phyloP scores from a whole-genome alignment of 2,888 invertebrate genomes.

The Ctenicera cuprea region DNA sequence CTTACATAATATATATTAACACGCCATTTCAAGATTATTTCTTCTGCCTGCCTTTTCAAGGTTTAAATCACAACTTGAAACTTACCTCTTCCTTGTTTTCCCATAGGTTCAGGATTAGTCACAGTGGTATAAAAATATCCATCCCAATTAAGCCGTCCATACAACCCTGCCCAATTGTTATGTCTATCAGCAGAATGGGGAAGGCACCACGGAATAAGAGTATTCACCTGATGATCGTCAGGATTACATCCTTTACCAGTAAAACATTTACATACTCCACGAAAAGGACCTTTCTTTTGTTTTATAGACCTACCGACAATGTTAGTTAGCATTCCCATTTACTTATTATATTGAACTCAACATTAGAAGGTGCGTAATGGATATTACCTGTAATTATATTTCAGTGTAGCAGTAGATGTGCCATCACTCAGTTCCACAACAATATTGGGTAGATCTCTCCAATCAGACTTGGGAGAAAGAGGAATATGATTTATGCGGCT shows the following conservation, averaged over 20 bases:
- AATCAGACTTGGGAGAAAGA: conserved; percentile 84
- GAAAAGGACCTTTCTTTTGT: conserved; percentile 73
- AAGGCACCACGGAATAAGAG: conserved; percentile 91
- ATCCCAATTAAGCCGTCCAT: conserved; percentile 88
- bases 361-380: too few species aligned
- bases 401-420: conserved; percentile 77
- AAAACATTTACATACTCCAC: conserved; percentile 88
- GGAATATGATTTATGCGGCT: conserved; percentile 87
- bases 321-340: conserved; percentile 68
- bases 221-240: conserved; percentile 85
- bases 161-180: conserved; percentile 91
- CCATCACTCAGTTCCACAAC: conserved; percentile 83
- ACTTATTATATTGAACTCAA: not conserved
- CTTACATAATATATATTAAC: too few species aligned
- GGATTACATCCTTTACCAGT: conserved; percentile 80
- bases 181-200: conserved; percentile 91
- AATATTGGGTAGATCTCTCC: conserved; percentile 90
- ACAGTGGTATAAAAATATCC: conserved; percentile 91
- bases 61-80: not conserved
- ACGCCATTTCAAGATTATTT: too few species aligned
- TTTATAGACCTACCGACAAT: conserved; percentile 71
- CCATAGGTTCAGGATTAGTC: conserved; percentile 92
- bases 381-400: conserved; percentile 72
- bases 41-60: too few species aligned
- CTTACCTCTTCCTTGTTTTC: conserved; percentile 85